These are phyloP conservation scores for Aurelia sp. DNA, from an alignment of 30 jellyfish, hydroid and myxozoan species.

Conservation along the genomic window DNA sequence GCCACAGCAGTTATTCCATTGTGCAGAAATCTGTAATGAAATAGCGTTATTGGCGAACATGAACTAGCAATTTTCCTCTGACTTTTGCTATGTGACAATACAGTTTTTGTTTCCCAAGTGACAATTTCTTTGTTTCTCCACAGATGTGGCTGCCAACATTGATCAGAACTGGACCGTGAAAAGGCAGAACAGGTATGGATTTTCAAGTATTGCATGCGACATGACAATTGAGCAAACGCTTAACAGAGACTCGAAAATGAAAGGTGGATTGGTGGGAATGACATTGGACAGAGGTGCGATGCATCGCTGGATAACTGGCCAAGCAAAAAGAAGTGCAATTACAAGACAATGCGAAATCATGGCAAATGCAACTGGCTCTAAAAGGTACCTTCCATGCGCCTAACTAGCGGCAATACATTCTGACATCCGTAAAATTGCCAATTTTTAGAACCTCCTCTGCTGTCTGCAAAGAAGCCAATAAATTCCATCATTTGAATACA, in stretches of 20 bases:
- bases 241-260: conserved; percentile 76
- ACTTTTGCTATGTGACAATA: too few species aligned
- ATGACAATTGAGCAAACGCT: conserved; percentile 72
- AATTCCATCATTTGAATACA: too few species aligned
- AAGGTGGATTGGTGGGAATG: conserved; percentile 83
- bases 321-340: conserved; percentile 68
- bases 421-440: too few species aligned
- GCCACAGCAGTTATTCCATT: too few species aligned
- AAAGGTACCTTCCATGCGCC: conserved; percentile 41
- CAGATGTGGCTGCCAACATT: conserved; percentile 45
- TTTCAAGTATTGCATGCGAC: conserved; percentile 74
- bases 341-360: conserved; percentile 53
- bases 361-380: conserved; percentile 59
- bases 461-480: too few species aligned
- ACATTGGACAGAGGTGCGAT: conserved; percentile 68
- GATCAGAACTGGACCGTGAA: conserved; percentile 70
- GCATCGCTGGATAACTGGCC: conserved; percentile 74
- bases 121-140: conserved; percentile 6
- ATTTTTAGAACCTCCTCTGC: too few species aligned
- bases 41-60: too few species aligned
- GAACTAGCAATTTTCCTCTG: too few species aligned
- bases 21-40: too few species aligned
- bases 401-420: too few species aligned
- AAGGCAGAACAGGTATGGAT: conserved; percentile 64
- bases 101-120: not conserved